These are phyloP conservation scores for Hetaerina titia DNA, from an alignment of 2,888 invertebrate species.

Conservation along the genomic window DNA sequence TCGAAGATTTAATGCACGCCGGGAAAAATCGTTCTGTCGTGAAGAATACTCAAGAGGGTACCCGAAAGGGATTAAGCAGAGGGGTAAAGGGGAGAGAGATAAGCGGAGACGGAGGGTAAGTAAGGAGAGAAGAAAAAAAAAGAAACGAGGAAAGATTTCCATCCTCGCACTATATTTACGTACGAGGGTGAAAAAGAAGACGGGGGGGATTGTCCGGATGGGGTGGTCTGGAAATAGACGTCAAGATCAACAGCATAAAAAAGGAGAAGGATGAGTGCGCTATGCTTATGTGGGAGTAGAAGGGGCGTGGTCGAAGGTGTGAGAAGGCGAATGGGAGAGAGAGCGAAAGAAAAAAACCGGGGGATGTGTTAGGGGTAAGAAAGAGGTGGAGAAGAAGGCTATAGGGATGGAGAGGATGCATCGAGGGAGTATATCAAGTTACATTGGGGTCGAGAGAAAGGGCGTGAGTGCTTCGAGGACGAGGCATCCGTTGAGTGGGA, in stretches of 20 bases:
- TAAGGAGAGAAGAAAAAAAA: background rate
- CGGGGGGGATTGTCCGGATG: no score
- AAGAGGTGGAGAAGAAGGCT: background rate
- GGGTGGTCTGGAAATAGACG: background rate
- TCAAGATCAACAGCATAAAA: background rate
- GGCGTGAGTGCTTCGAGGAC: slow-evolving; percentile 20
- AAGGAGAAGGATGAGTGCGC: background rate
- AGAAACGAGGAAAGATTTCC: no score
- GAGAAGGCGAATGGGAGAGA: background rate
- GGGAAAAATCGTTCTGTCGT: background rate
- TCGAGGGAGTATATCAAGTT: slow-evolving; percentile 26
- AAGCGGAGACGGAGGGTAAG: background rate
- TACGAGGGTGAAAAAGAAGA: no score
- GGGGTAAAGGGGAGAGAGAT: background rate
- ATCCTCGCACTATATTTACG: no score
- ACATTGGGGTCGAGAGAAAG: slow-evolving; percentile 4
- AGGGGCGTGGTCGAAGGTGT: background rate
- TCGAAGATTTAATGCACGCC: background rate
- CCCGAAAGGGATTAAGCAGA: background rate
- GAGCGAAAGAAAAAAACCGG: background rate
- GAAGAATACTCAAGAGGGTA: background rate
- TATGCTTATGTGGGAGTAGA: background rate
- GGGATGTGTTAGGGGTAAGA: background rate
- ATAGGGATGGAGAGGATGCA: background rate
- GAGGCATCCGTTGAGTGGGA: background rate